Percentiles rank a stretch among this genome's conserved stretches.
These are phyloP conservation scores for Callospermophilus lateralis DNA, from an alignment of 2,113 vertebrate species.

Conservation along the genomic window DNA sequence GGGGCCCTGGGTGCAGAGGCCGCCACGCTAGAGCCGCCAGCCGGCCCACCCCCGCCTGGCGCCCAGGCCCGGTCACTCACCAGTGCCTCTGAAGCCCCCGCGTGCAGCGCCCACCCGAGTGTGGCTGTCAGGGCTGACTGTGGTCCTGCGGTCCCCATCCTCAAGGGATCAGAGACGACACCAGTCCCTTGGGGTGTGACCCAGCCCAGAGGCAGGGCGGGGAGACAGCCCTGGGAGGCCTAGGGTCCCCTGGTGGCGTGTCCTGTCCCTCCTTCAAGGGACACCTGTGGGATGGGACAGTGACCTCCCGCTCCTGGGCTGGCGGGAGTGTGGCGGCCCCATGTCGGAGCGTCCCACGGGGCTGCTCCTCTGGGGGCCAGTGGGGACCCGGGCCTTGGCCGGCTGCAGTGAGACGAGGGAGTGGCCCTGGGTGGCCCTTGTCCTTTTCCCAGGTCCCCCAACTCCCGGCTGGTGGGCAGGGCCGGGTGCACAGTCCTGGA, in stretches of 20 bases:
- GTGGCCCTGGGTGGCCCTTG: neutral
- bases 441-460: too few relatives aligned
- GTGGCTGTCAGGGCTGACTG: accelerated
- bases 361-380: neutral
- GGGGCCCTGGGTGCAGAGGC: too few relatives aligned
- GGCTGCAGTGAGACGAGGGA: neutral
- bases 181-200: neutral
- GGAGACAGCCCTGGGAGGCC: too few relatives aligned
- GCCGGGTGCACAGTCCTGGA: conserved; percentile 33
- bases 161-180: neutral
- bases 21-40: neutral
- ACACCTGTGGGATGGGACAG: neutral
- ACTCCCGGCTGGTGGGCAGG: neutral
- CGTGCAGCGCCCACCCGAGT: too few relatives aligned
- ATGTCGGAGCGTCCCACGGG: neutral
- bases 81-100: too few relatives aligned
- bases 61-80: too few relatives aligned
- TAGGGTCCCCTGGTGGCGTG: too few relatives aligned
- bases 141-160: neutral
- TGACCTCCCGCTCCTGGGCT: neutral
- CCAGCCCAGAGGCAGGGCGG: neutral
- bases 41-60: accelerated
- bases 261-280: too few relatives aligned
- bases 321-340: neutral
- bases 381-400: neutral